A percentile compares a stretch with the other conserved stretches of the same genome.
phyloP scores from a whole-genome alignment of 2,797 vertebrate species.

The Pipistrellus pipistrellus region DNA sequence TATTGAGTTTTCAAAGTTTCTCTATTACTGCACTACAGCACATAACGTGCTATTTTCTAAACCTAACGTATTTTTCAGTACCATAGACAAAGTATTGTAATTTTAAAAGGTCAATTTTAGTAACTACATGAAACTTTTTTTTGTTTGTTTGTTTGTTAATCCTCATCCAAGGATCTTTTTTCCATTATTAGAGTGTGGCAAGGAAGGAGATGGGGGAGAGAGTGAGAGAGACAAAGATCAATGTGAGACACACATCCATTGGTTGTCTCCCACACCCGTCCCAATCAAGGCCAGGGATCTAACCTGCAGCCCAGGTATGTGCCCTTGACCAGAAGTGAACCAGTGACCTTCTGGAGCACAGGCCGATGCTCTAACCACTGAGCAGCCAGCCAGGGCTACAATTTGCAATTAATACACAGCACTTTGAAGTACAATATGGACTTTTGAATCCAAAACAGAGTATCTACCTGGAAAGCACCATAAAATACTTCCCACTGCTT shows the following conservation, averaged over 20 bases:
- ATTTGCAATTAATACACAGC: background rate
- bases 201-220: background rate
- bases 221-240: too few relatives aligned
- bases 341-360: background rate
- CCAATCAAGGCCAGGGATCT: background rate
- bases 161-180: background rate
- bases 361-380: background rate
- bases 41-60: constrained; percentile 3
- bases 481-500: background rate
- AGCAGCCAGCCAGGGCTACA: background rate
- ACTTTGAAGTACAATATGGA: background rate
- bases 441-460: background rate
- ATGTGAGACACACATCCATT: too few relatives aligned
- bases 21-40: background rate
- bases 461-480: background rate
- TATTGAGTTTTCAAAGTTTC: background rate
- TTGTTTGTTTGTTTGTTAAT: background rate
- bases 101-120: background rate
- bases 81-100: background rate
- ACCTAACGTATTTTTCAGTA: background rate
- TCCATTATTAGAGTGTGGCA: background rate
- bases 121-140: background rate
- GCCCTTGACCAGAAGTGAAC: background rate
- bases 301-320: background rate
- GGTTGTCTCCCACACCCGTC: too few relatives aligned